Evolutionary conservation across 1,140 invertebrate genomes (phyloP).

Genomic region (Antheraea mylitta): DNA sequence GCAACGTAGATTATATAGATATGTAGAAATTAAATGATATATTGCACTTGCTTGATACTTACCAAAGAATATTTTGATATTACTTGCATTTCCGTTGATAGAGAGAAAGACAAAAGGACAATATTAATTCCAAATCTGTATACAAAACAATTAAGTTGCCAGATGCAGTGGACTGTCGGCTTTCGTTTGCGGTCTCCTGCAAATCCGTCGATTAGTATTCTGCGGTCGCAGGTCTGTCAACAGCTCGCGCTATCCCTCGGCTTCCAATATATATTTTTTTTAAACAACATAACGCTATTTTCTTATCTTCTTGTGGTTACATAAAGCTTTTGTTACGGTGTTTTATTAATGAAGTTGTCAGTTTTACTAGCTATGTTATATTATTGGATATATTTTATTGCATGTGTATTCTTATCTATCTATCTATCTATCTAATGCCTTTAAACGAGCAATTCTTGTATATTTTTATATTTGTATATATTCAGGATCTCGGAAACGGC

Average conservation of each 20-base stretch:
- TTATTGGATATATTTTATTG: neutral
- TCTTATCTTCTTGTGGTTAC: slow-evolving; percentile 35
- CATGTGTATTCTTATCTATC: too few species aligned
- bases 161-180: neutral
- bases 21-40: too few species aligned
- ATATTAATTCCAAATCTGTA: slow-evolving; percentile 1
- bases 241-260: slow-evolving; percentile 38
- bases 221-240: slow-evolving; percentile 48
- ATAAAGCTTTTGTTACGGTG: slow-evolving; percentile 2
- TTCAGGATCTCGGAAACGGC: too few species aligned
- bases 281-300: slow-evolving; percentile 27
- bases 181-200: slow-evolving; percentile 44
- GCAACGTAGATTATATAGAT: too few species aligned
- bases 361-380: neutral
- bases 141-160: neutral
- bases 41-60: too few species aligned
- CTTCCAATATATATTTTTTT: slow-evolving; percentile 39
- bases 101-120: neutral
- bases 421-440: too few species aligned
- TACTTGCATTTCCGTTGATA: neutral
- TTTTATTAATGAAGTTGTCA: neutral
- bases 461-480: too few species aligned
- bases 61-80: too few species aligned
- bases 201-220: slow-evolving; percentile 64
- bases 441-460: too few species aligned